phyloP scores from a whole-genome alignment of 2,797 vertebrate species.

The Mus spretus region DNA sequence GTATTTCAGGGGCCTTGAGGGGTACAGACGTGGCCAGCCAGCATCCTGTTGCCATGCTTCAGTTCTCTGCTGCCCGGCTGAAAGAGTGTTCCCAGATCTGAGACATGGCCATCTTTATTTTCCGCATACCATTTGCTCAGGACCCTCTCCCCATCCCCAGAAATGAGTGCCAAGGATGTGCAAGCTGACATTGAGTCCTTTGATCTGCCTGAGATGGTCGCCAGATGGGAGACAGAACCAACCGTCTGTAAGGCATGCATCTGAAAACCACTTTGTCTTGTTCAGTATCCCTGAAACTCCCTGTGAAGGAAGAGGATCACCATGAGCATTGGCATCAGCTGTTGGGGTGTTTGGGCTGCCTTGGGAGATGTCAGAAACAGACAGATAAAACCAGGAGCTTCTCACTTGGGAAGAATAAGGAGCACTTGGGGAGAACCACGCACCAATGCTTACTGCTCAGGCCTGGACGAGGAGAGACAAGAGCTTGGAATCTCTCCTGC shows the following conservation, averaged over 20 bases:
- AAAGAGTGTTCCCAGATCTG: fast-evolving
- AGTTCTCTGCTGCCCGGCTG: fast-evolving
- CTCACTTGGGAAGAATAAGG: neutral
- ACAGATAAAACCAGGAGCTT: neutral
- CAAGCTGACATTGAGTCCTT: neutral
- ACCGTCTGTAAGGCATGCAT: neutral
- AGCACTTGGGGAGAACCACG: neutral
- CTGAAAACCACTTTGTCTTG: constrained; percentile 52
- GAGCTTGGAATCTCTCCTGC: neutral
- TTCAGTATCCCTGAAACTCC: constrained; percentile 63
- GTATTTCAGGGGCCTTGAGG: neutral
- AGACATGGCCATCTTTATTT: fast-evolving
- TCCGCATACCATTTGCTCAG: fast-evolving
- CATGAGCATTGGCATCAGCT: neutral
- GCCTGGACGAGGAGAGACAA: neutral
- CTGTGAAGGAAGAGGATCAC: constrained; percentile 39
- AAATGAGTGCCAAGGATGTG: neutral
- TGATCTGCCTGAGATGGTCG: constrained; percentile 74
- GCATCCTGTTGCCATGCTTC: fast-evolving
- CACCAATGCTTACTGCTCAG: neutral
- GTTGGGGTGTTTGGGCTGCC: neutral
- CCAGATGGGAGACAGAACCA: constrained; percentile 71
- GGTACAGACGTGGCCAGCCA: fast-evolving
- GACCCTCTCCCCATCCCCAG: constrained; percentile 21
- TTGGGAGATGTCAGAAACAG: neutral